A percentile compares a stretch with the other conserved stretches of the same genome.
phyloP scores from a whole-genome alignment of 2,888 invertebrate genomes.

The Melinaea menophilus region DNA sequence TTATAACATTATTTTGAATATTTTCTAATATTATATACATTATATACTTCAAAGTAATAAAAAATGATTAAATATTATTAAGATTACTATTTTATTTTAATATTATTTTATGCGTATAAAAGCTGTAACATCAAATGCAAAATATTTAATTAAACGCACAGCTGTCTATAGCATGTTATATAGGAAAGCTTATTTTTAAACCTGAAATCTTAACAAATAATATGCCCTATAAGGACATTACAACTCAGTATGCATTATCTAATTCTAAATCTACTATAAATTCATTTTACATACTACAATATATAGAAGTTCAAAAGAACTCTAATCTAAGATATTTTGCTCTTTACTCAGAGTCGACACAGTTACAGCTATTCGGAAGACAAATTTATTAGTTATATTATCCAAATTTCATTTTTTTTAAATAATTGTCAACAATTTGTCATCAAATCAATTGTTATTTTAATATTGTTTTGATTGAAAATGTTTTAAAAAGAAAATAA shows the following conservation, averaged over 20 bases:
- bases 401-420: slow-evolving; percentile 47
- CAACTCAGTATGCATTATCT: neutral
- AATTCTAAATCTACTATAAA: slow-evolving; percentile 60
- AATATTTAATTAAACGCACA: too few species aligned
- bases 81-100: too few species aligned
- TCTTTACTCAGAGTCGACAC: slow-evolving; percentile 55
- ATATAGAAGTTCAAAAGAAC: slow-evolving; percentile 62
- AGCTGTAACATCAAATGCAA: too few species aligned
- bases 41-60: too few species aligned
- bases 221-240: slow-evolving; percentile 8
- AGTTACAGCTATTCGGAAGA: slow-evolving; percentile 72
- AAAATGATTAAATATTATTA: too few species aligned
- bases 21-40: too few species aligned
- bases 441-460: neutral
- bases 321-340: slow-evolving; percentile 28
- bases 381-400: slow-evolving; percentile 63
- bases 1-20: too few species aligned
- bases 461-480: too few species aligned
- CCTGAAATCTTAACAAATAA: neutral
- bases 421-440: slow-evolving; percentile 33
- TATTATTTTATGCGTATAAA: too few species aligned
- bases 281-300: slow-evolving; percentile 49
- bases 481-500: too few species aligned
- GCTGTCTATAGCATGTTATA: too few species aligned
- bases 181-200: too few species aligned